Conservation (phyloP, 2,888 invertebrate genomes). For the Sepiola atlantica region DNA sequence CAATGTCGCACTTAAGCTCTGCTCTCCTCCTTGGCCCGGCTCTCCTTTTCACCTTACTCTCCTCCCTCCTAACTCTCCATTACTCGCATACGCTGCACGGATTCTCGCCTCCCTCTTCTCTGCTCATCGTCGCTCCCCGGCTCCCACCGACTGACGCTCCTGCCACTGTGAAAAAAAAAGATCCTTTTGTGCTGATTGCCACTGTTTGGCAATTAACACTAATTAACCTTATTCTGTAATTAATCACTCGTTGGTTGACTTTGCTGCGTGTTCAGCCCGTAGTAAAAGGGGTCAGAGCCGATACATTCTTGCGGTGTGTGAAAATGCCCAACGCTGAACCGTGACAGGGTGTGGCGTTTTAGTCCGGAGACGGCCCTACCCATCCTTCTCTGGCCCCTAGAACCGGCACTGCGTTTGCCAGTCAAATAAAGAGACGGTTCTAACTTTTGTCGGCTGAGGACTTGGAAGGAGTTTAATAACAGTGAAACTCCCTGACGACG, state of each 20-base stretch:
- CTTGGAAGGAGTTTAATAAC: not conserved
- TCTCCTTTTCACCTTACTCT: not conserved
- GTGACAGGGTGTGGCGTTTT: not conserved
- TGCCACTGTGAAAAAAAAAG: not conserved
- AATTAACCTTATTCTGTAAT: constrained; percentile 32
- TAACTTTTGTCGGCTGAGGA: not conserved
- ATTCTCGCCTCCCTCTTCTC: not conserved
- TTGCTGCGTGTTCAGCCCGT: constrained; percentile 14
- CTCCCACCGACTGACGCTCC: not conserved
- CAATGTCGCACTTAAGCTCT: not conserved
- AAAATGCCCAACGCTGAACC: not conserved
- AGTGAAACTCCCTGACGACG: not conserved
- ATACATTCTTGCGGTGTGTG: not conserved
- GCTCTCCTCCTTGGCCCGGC: not conserved
- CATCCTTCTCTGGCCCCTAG: no score
- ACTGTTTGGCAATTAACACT: not conserved
- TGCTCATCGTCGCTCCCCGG: not conserved
- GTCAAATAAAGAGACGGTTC: not conserved
- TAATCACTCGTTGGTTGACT: constrained; percentile 32
- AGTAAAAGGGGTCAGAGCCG: not conserved
- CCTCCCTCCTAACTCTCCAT: not conserved
- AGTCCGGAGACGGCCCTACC: no score
- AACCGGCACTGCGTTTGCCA: not conserved
- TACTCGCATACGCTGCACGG: not conserved
- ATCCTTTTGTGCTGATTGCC: not conserved